Percentiles rank a stretch among this genome's conserved stretches.
Evolutionary conservation across 1,140 invertebrate species (phyloP).

Genomic region (Eriocheir sinensis): DNA sequence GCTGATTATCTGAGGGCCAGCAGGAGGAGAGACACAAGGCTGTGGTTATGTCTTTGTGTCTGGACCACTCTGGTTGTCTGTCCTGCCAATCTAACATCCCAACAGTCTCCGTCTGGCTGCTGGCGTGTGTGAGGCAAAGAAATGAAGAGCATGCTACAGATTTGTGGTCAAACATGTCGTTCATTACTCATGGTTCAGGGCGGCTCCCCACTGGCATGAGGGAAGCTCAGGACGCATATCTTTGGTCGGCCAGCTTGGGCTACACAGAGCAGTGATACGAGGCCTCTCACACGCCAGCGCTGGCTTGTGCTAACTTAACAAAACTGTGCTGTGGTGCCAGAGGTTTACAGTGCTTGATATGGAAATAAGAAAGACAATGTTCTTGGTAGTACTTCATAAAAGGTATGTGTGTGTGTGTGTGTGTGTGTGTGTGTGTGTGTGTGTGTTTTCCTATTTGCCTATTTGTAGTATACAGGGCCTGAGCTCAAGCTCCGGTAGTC

Average conservation of each 20-base stretch:
- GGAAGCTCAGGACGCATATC: not conserved
- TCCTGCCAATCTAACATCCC: not conserved
- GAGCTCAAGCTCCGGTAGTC: too few relatives aligned
- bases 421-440: slow-evolving; percentile 43
- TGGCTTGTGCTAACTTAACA: slow-evolving; percentile 13
- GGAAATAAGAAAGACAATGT: slow-evolving; percentile 24
- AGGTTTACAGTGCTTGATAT: slow-evolving; percentile 15
- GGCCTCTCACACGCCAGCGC: not conserved
- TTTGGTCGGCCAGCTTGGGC: not conserved
- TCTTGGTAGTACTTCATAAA: not conserved
- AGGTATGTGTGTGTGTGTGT: not conserved
- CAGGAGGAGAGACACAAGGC: not conserved
- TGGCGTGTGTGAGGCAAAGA: not conserved
- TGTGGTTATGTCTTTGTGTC: not conserved
- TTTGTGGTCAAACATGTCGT: not conserved
- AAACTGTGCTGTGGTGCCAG: not conserved
- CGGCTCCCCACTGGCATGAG: not conserved
- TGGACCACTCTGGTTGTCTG: not conserved
- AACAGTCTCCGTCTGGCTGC: not conserved
- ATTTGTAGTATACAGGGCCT: too few relatives aligned
- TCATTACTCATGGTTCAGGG: too few relatives aligned
- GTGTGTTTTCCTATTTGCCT: too few relatives aligned
- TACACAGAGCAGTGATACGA: not conserved
- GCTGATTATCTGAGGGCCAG: not conserved
- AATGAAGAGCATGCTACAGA: not conserved